Percentiles rank a stretch among this genome's conserved stretches.
Evolutionary conservation across 2,888 invertebrate genomes (phyloP).

Genomic region (Chromoteleia sp.): DNA sequence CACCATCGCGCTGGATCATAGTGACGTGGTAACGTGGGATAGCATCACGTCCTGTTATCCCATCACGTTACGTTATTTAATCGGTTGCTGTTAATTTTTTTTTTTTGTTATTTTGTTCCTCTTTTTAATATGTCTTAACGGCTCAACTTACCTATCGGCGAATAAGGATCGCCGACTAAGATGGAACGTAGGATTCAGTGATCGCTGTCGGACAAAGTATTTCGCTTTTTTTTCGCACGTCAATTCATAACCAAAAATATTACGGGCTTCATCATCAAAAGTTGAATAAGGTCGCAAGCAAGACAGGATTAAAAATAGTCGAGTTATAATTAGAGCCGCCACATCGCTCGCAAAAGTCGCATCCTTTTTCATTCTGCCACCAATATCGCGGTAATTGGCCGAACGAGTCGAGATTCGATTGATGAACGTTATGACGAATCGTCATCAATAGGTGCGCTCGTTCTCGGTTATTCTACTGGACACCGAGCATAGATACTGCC

Average conservation of each 20-base stretch:
- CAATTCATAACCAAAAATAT: slow-evolving; percentile 17
- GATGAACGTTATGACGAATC: slow-evolving; percentile 14
- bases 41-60: neutral
- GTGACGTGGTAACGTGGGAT: slow-evolving; percentile 5
- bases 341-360: slow-evolving; percentile 18
- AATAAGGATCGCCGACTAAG: no score
- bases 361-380: slow-evolving; percentile 15
- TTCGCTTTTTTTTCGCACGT: no score
- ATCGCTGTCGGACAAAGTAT: no score
- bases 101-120: no score
- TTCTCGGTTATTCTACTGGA: neutral
- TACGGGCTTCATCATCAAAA: slow-evolving; percentile 9
- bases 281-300: slow-evolving; percentile 46
- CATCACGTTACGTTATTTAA: neutral
- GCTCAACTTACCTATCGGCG: neutral
- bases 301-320: slow-evolving; percentile 52
- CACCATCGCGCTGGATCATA: slow-evolving; percentile 60
- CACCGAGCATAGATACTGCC: neutral
- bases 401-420: neutral
- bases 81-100: no score
- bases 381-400: slow-evolving; percentile 32
- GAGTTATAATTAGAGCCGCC: slow-evolving; percentile 45
- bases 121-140: slow-evolving; percentile 9
- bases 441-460: slow-evolving; percentile 5
- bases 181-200: neutral